A percentile compares a stretch with the other conserved stretches of the same genome.
Evolutionary conservation across 2,797 vertebrate genomes (phyloP).

Genomic region (Xenopus petersii): DNA sequence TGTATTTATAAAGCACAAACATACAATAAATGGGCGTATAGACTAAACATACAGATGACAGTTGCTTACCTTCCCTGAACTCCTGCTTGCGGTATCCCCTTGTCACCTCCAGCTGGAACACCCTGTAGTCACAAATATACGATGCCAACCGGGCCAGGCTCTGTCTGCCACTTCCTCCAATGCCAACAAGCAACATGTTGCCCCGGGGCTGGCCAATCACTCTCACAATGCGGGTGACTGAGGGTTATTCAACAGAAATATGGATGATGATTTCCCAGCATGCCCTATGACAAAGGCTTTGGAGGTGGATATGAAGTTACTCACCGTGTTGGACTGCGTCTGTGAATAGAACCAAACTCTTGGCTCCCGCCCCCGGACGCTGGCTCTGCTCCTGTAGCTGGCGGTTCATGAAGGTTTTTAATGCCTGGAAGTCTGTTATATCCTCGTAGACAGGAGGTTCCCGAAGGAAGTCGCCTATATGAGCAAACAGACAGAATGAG

Average conservation of each 20-base stretch:
- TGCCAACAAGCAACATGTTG: constrained; percentile 86
- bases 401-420: constrained; percentile 78
- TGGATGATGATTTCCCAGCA: no score
- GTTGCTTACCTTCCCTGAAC: constrained; percentile 67
- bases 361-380: constrained; percentile 73
- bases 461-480: constrained; percentile 77
- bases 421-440: constrained; percentile 58
- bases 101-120: constrained; percentile 84
- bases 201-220: constrained; percentile 85
- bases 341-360: constrained; percentile 80
- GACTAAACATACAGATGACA: no score
- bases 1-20: no score
- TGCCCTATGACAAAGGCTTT: constrained; percentile 47
- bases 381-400: constrained; percentile 78
- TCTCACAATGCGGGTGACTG: constrained; percentile 71
- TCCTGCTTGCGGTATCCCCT: constrained; percentile 82
- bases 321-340: constrained; percentile 84
- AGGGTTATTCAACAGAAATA: neutral
- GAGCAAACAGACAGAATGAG: neutral
- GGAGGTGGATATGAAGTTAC: neutral
- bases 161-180: constrained; percentile 83
- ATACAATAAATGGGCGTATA: no score
- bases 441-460: constrained; percentile 79
- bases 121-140: constrained; percentile 75
- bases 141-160: constrained; percentile 81